A percentile compares a stretch with the other conserved stretches of the same genome.
These are phyloP conservation scores for Sciurus vulgaris DNA, from an alignment of 2,797 vertebrate genomes.

Conservation along the genomic window DNA sequence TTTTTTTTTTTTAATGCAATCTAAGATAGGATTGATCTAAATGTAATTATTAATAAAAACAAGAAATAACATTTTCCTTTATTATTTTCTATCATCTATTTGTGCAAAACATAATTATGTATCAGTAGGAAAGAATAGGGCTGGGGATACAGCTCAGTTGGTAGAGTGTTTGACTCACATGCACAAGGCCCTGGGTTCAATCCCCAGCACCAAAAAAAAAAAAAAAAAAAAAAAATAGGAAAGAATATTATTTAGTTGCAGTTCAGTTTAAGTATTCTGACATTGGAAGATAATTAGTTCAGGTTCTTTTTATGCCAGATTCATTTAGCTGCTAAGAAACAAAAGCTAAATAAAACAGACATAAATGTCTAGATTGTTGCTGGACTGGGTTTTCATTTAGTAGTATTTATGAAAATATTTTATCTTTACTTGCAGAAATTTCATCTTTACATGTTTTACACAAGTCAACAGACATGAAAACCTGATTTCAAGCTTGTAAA, in stretches of 20 bases:
- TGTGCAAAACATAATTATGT: constrained; percentile 18
- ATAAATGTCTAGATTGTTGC: not conserved
- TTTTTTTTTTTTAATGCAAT: not conserved
- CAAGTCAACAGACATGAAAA: constrained; percentile 33
- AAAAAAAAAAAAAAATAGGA: no score
- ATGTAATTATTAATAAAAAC: not conserved
- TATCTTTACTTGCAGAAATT: constrained; percentile 27
- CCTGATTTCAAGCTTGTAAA: not conserved
- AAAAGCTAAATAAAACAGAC: not conserved
- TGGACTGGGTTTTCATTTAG: constrained; percentile 20
- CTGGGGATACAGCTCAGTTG: no score
- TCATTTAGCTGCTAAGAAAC: not conserved
- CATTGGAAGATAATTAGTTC: constrained; percentile 33
- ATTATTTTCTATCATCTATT: not conserved
- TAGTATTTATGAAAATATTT: not conserved
- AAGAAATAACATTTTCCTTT: not conserved
- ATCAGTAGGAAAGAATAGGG: constrained; percentile 53
- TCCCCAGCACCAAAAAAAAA: no score
- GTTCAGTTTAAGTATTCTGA: constrained; percentile 22
- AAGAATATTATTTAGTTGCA: constrained; percentile 5
- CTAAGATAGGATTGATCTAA: not conserved
- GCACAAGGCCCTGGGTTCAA: no score
- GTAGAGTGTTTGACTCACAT: no score
- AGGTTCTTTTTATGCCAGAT: not conserved
- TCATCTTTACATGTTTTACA: not conserved